phyloP scores from a whole-genome alignment of 2,113 vertebrate species.

The Scopus umbretta region DNA sequence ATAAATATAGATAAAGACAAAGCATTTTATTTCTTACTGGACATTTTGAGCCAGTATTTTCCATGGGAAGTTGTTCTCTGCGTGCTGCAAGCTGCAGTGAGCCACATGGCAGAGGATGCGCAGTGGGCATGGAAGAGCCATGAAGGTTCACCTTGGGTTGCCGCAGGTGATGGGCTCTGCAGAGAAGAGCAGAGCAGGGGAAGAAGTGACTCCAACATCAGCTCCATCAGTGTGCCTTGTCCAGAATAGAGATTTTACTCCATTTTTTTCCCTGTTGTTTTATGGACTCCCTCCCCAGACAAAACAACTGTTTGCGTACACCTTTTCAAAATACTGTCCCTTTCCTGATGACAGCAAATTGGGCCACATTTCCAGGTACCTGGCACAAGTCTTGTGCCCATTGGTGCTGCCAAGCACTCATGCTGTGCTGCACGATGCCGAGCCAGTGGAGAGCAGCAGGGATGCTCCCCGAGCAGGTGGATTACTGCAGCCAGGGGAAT shows the following conservation, averaged over 20 bases:
- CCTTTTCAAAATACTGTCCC: background rate
- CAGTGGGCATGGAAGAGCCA: background rate
- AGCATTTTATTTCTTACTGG: background rate
- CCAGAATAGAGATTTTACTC: background rate
- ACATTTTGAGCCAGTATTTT: background rate
- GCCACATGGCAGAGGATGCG: rapidly evolving
- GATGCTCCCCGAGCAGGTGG: background rate
- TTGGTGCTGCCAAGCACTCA: background rate
- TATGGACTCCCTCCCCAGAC: background rate
- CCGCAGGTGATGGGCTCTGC: background rate
- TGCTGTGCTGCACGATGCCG: background rate
- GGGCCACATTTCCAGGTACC: background rate
- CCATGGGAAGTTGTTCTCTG: too few species aligned
- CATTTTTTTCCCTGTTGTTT: background rate
- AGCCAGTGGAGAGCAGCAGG: background rate
- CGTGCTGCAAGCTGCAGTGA: background rate
- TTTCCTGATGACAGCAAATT: background rate
- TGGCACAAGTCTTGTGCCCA: background rate
- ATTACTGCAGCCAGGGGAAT: background rate
- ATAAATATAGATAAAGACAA: background rate
- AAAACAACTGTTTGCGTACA: background rate
- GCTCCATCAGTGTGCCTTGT: background rate
- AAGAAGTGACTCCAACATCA: background rate
- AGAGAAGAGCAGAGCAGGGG: too few species aligned
- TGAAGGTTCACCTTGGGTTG: background rate